Conservation (phyloP, 2,888 invertebrate species). For the Calameuta pallipes region DNA sequence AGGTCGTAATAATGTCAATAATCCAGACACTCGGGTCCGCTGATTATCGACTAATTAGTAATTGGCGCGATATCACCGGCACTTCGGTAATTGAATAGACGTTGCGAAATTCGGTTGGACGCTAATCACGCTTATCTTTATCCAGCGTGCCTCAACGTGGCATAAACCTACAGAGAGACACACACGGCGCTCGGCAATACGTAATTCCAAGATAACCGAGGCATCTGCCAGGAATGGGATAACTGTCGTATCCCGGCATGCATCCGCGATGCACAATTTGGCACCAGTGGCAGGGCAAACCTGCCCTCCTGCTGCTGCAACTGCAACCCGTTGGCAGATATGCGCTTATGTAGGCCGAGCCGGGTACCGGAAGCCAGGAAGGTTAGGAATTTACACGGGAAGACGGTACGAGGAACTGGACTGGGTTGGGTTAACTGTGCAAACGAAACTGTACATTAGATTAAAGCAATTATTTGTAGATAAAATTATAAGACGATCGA, state of each 20-base stretch:
- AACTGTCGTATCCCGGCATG: not conserved
- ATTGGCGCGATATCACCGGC: not conserved
- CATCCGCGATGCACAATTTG: constrained; percentile 3
- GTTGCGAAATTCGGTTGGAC: not conserved
- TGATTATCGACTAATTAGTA: constrained; percentile 4
- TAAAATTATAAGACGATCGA: no score
- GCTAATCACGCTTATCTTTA: not conserved
- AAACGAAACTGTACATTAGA: not conserved
- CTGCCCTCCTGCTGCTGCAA: not conserved
- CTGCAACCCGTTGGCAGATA: not conserved
- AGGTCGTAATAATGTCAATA: not conserved
- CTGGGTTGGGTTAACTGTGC: not conserved
- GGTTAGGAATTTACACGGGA: not conserved
- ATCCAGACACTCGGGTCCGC: not conserved
- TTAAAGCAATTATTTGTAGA: no score
- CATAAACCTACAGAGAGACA: not conserved
- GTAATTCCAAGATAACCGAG: constrained; percentile 4
- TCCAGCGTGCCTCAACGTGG: not conserved
- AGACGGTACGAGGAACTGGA: not conserved
- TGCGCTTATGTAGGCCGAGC: not conserved
- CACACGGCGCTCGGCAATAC: not conserved
- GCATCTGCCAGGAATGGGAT: constrained; percentile 7
- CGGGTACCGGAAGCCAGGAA: not conserved
- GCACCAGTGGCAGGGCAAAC: not conserved
- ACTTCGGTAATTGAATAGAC: not conserved